Conservation (phyloP, 2,113 vertebrate genomes). For the Riparia riparia region DNA sequence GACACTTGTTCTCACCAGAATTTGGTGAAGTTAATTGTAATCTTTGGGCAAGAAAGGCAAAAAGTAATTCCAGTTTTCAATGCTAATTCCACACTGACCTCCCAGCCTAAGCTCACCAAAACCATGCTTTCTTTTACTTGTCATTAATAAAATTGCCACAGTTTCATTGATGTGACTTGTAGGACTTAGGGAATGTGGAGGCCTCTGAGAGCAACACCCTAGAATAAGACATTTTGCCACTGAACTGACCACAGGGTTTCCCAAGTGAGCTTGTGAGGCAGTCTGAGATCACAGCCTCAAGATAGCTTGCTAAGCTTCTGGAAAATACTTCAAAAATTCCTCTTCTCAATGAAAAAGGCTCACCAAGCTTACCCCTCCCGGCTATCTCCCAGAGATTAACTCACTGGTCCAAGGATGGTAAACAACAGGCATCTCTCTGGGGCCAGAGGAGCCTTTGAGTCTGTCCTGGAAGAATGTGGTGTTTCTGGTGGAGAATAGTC, state of each 20-base stretch:
- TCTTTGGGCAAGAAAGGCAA: background rate
- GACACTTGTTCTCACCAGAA: background rate
- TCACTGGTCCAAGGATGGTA: background rate
- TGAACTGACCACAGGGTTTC: rapidly evolving
- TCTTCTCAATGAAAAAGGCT: background rate
- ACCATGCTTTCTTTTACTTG: background rate
- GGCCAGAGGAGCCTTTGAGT: background rate
- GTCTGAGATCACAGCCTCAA: background rate
- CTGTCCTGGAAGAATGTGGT: background rate
- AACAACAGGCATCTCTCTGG: background rate
- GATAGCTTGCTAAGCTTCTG: background rate
- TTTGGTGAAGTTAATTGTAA: background rate
- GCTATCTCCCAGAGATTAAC: background rate
- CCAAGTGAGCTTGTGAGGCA: background rate
- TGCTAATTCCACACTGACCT: background rate
- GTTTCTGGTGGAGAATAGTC: background rate
- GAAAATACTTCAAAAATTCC: background rate
- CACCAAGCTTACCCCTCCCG: background rate
- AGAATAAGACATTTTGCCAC: background rate
- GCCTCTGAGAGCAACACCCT: background rate
- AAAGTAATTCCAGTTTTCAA: background rate
- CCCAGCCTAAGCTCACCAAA: background rate
- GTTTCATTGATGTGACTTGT: background rate
- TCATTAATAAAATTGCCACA: background rate
- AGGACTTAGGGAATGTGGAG: background rate